Base-by-base conservation (phyloP, 2,888 invertebrate genomes). In the Pseudococcus viburni region DNA sequence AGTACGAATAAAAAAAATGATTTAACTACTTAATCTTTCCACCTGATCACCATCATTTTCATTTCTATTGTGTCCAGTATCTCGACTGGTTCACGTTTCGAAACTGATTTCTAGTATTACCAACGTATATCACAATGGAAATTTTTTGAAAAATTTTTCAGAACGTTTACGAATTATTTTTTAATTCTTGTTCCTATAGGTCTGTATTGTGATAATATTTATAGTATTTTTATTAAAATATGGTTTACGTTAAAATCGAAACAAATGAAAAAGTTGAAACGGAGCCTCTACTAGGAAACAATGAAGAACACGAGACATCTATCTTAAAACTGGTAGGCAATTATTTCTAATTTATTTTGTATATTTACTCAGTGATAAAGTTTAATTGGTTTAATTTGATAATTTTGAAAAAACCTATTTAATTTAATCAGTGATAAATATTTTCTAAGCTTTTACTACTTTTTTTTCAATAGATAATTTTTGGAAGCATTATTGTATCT, bases 401-500 rank as follows among this genome's bases (percentile, higher is more conserved):
- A 64, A 11, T 42, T 42, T 33, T 73, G 5, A 26, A 73, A 11
- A 73, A 3, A 26, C 11, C 15, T 73, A 59, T 59, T 42, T 3
- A 42, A 59, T 59, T 42, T 3, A 42, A 42, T 42, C 42, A 42
- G 42, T 42, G 42, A 59, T n/a, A n/a, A 1, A 8, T 59, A 5
- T 22, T 64, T 64, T 64, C 0, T 42, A 42, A 42, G n/a, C n/a
- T n/a, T n/a, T n/a, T n/a, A n/a, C n/a, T n/a, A n/a, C n/a, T 42
- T 64, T 64, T 64, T 19, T 22, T 64, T 64, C 19, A 22, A 33
- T 39, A 94, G 94, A 90, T 93, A 85, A 89, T 92, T 48, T 91
- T 93, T 90, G 92, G 93, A 15, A 89, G 93, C 9, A 91, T 93
- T 17, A 92, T 93, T 0, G 93, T 93, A 89, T 91, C 93, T 64